Evolutionary conservation across 2,113 vertebrate species (phyloP).

Genomic region (Oriolus oriolus): DNA sequence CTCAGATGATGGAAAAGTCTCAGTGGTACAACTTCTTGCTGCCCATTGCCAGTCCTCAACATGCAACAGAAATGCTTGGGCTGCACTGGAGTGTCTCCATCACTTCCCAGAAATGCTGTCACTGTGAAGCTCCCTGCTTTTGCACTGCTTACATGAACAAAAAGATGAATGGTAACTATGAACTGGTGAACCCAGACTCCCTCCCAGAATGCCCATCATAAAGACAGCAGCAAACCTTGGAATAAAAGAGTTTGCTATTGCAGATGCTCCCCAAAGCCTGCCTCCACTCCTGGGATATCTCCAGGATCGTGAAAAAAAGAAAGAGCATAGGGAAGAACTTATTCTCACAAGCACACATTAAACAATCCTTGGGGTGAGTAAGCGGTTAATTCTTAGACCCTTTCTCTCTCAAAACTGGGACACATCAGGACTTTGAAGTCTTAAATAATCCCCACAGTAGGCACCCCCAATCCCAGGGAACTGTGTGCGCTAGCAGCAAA

Average conservation of each 20-base stretch:
- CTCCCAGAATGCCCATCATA: not conserved
- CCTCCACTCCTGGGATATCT: not conserved
- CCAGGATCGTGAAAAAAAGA: not conserved
- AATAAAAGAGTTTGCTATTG: not conserved
- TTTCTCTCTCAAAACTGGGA: conserved; percentile 23
- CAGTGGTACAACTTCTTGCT: not conserved
- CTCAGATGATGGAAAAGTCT: not conserved
- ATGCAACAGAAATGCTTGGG: not conserved
- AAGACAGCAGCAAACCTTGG: not conserved
- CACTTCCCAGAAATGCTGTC: not conserved
- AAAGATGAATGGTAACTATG: not conserved
- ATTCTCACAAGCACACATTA: not conserved
- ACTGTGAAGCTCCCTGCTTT: not conserved
- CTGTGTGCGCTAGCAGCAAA: not conserved
- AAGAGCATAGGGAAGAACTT: not conserved
- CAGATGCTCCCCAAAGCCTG: not conserved
- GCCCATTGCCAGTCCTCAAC: not conserved
- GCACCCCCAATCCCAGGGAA: not conserved
- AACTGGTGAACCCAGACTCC: not conserved
- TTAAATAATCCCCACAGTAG: not conserved
- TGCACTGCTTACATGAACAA: not conserved
- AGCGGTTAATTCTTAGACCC: not conserved
- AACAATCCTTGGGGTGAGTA: not conserved
- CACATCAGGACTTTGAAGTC: conserved; percentile 29
- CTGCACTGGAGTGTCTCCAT: not conserved